A percentile compares a stretch with the other conserved stretches of the same genome.
Evolutionary conservation across 2,888 invertebrate genomes (phyloP).

Genomic region (Rhamphomyia laevipes): DNA sequence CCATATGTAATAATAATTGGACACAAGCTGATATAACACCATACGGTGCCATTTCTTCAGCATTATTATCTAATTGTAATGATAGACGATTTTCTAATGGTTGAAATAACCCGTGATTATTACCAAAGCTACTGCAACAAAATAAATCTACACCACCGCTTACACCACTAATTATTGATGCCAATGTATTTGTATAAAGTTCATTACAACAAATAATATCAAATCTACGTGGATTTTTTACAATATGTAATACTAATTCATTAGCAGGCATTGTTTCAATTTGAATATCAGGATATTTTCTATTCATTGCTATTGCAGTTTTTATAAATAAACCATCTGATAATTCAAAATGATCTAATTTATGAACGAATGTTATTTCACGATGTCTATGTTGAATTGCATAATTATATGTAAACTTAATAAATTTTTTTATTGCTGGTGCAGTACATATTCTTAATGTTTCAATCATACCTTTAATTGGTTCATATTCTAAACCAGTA

Average conservation of each 20-base stretch:
- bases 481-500: conserved; percentile 27
- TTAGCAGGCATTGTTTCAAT: conserved; percentile 21
- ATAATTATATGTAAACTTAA: conserved; percentile 20
- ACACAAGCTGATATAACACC: conserved; percentile 22
- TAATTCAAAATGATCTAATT: conserved; percentile 21
- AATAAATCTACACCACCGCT: conserved; percentile 28
- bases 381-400: conserved; percentile 16
- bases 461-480: conserved; percentile 27
- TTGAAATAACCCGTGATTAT: conserved; percentile 26
- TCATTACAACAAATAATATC: conserved; percentile 25
- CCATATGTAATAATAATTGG: conserved; percentile 20
- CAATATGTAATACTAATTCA: conserved; percentile 15
- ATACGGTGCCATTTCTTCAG: conserved; percentile 22
- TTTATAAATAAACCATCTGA: conserved; percentile 21
- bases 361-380: conserved; percentile 23
- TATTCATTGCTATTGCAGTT: conserved; percentile 17
- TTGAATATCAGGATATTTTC: conserved; percentile 14
- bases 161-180: conserved; percentile 22
- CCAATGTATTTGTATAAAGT: conserved; percentile 25
- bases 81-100: conserved; percentile 28
- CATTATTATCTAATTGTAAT: conserved; percentile 15
- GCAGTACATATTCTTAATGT: conserved; percentile 21
- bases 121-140: conserved; percentile 22
- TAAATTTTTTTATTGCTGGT: conserved; percentile 14
- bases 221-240: conserved; percentile 20